phyloP scores from a whole-genome alignment of 2,113 vertebrate species.

The Kobus ellipsiprymnus region DNA sequence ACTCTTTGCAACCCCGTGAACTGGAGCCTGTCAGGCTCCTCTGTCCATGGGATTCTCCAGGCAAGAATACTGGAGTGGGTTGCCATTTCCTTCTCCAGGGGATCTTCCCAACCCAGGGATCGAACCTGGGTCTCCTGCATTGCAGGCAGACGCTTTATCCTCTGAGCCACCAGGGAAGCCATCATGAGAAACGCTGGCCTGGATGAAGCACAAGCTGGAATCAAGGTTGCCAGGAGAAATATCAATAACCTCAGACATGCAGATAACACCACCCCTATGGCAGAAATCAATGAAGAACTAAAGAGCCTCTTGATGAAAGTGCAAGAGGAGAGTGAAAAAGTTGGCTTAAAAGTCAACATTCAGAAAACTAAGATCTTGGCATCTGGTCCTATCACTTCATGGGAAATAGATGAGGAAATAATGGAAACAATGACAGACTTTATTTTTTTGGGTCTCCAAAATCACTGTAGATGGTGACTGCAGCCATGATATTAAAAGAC shows the following conservation, averaged over 20 bases:
- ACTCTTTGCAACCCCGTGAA: too few species aligned
- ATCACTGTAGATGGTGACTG: neutral
- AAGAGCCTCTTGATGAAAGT: neutral
- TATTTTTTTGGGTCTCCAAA: neutral
- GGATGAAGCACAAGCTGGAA: neutral
- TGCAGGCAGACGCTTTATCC: too few species aligned
- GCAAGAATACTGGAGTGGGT: too few species aligned
- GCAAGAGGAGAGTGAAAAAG: neutral
- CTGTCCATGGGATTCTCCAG: too few species aligned
- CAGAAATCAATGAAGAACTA: neutral
- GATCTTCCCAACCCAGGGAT: too few species aligned
- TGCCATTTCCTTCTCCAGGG: too few species aligned
- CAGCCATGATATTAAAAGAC: neutral
- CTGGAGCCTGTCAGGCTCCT: too few species aligned
- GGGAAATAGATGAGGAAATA: neutral
- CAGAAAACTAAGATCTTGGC: neutral
- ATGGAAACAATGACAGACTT: neutral
- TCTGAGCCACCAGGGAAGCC: neutral
- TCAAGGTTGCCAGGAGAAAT: accelerated
- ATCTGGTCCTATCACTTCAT: neutral
- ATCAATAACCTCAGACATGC: neutral
- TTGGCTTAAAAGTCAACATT: neutral
- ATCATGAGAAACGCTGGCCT: neutral
- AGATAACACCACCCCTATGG: neutral
- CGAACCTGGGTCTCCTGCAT: too few species aligned